Base-by-base conservation (phyloP, 2,113 vertebrate species). In the Ancistrus triradiatus region DNA sequence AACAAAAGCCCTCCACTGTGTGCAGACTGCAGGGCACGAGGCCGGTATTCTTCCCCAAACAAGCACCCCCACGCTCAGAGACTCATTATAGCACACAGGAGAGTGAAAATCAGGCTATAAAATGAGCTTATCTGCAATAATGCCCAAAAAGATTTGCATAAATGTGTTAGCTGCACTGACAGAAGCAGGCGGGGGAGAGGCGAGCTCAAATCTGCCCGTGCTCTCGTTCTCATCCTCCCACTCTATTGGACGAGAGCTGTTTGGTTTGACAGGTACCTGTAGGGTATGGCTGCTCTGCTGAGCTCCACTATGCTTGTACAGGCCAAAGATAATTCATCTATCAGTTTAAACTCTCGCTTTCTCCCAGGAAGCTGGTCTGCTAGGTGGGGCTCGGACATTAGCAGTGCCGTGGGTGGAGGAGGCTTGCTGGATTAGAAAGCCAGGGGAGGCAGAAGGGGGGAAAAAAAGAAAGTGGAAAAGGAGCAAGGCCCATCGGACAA, bases 81-180 rank as follows among this genome's bases (percentile, higher is more conserved):
- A 86, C 77, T 85, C 84, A 86, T 87, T 86, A 85, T 80, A 83
- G 80, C 79, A 80, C 84, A 80, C 80, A 76, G 81, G 78, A 69
- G 77, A 86, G 82, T 81, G 65, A 77, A 78, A 86, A 86, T 85
- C 84, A 80, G 79, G 83, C 84, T 83, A 84, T 80, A 83, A 88
- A 89, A 89, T 85, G 77, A 85, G 87, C 85, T 88, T 86, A 89
- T 87, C 81, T 70, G 82, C 79, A 78, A 87, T 86, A 87, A 87
- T 85, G 79, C 84, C 85, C 71, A 59, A 68, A 68, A 73, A 86
- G 81, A 82, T 89, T 87, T 86, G 80, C 85, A 87, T 88, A 89
- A 87, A 86, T 72, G 81, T 76, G 66, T 81, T 80, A 86, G 80
- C 81, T 80, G 80, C 75, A 74, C 49, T 77, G 67, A 74, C 78